Evolutionary conservation across 2,888 invertebrate genomes (phyloP).

Genomic region (Phragmatobia fuliginosa): DNA sequence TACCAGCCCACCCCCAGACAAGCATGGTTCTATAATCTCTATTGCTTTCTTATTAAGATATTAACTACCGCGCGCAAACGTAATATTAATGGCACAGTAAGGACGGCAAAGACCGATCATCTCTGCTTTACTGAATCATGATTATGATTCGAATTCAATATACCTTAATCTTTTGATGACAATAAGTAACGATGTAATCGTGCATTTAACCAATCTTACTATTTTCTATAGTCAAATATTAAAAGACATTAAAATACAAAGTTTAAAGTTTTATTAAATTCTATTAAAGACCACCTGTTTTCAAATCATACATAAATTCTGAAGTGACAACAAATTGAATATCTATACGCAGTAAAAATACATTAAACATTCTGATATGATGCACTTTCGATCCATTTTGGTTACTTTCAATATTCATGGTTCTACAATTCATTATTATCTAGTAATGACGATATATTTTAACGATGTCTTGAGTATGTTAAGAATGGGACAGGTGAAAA

Average conservation of each 20-base stretch:
- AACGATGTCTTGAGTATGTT: constrained; percentile 11
- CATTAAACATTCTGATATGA: constrained; percentile 43
- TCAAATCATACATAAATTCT: constrained; percentile 41
- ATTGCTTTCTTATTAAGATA: constrained; percentile 84
- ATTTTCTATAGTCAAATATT: background rate
- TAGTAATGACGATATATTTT: constrained; percentile 35
- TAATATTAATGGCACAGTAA: constrained; percentile 66
- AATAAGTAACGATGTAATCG: constrained; percentile 23
- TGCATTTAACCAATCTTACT: constrained; percentile 6
- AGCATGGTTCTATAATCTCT: constrained; percentile 71
- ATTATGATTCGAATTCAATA: constrained; percentile 56
- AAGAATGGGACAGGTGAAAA: constrained; percentile 6
- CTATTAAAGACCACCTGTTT: constrained; percentile 24
- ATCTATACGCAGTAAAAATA: constrained; percentile 39
- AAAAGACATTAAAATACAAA: constrained; percentile 20
- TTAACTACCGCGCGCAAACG: constrained; percentile 79
- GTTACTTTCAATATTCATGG: constrained; percentile 44
- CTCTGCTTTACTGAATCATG: constrained; percentile 48
- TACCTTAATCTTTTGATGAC: constrained; percentile 37
- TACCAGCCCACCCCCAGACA: constrained; percentile 67
- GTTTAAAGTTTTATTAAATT: constrained; percentile 32
- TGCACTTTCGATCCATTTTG: constrained; percentile 53
- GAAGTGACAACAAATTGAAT: constrained; percentile 46
- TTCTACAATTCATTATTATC: constrained; percentile 43
- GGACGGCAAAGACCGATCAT: constrained; percentile 35